Conservation (phyloP, 2,797 vertebrate species). For the Pogonophryne albipinna region DNA sequence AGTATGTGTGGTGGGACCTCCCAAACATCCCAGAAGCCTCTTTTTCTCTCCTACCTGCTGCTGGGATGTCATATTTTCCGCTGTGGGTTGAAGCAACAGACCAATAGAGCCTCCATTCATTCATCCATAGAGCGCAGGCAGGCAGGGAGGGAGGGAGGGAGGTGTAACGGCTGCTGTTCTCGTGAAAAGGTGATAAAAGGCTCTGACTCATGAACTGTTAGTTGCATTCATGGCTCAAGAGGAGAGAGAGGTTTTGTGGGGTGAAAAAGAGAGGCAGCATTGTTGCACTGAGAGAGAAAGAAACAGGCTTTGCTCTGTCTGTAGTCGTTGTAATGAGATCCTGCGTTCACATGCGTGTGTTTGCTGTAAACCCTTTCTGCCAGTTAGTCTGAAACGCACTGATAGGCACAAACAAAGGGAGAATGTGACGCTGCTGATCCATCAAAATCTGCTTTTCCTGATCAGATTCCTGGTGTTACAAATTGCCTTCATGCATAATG, state of each 20-base stretch:
- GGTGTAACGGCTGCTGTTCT: slow-evolving; percentile 45
- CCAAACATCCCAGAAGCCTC: slow-evolving; percentile 56
- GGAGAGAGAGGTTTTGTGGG: slow-evolving; percentile 43
- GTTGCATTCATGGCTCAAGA: slow-evolving; percentile 56
- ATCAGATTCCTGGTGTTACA: slow-evolving; percentile 37
- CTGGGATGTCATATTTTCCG: slow-evolving; percentile 80
- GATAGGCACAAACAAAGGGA: slow-evolving; percentile 27
- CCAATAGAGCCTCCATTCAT: slow-evolving; percentile 82
- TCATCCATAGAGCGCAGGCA: slow-evolving; percentile 54
- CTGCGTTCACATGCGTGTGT: slow-evolving; percentile 35
- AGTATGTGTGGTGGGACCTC: slow-evolving; percentile 42
- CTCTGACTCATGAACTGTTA: slow-evolving; percentile 60
- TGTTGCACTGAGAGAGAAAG: slow-evolving; percentile 35
- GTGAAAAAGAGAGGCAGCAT: slow-evolving; percentile 51
- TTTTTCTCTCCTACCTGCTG: slow-evolving; percentile 75
- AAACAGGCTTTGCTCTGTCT: slow-evolving; percentile 47
- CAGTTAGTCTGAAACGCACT: slow-evolving; percentile 43
- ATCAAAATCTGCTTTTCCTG: slow-evolving; percentile 20
- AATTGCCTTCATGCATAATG: slow-evolving; percentile 58
- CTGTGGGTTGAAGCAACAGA: slow-evolving; percentile 70
- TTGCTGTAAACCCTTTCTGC: slow-evolving; percentile 57
- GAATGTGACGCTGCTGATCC: slow-evolving; percentile 7
- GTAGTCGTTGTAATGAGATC: slow-evolving; percentile 51
- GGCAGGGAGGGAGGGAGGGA: background rate
- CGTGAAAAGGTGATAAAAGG: slow-evolving; percentile 66